A percentile compares a stretch with the other conserved stretches of the same genome.
phyloP scores from a whole-genome alignment of 1,140 invertebrate species.

The Sarcophaga bullata region DNA sequence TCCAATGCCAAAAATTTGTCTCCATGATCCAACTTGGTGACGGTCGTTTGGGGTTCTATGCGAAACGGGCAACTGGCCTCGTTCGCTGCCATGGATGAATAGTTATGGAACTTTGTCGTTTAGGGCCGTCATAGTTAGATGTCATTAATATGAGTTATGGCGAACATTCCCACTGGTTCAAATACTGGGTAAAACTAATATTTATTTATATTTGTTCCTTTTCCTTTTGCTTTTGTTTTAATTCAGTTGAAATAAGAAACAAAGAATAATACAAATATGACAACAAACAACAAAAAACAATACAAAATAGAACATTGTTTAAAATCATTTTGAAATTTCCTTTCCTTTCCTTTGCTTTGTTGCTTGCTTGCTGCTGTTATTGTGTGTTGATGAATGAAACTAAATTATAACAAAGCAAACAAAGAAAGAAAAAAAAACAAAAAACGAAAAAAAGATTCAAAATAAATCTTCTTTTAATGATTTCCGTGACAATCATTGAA shows the following conservation, averaged over 20 bases:
- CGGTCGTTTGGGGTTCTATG: constrained; percentile 86
- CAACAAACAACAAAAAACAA: not conserved
- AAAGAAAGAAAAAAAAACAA: no score
- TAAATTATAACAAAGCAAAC: no score
- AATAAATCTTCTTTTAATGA: constrained; percentile 28
- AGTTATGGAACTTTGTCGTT: constrained; percentile 77
- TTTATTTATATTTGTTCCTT: not conserved
- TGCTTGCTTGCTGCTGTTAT: not conserved
- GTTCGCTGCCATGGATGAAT: constrained; percentile 90
- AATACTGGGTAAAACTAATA: constrained; percentile 80
- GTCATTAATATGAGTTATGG: constrained; percentile 99
- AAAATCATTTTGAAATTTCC: constrained; percentile 35
- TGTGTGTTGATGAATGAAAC: no score
- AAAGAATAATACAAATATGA: not conserved
- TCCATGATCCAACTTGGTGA: constrained; percentile 94
- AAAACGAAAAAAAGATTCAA: constrained; percentile 26
- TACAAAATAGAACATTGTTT: not conserved
- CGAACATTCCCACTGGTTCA: constrained; percentile 90
- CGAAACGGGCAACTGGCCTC: constrained; percentile 94
- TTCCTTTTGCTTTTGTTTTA: constrained; percentile 6
- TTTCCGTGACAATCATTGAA: constrained; percentile 43
- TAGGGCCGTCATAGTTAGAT: constrained; percentile 75
- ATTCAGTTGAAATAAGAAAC: constrained; percentile 20
- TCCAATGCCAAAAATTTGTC: constrained; percentile 94
- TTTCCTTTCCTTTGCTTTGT: no score